A percentile compares a stretch with the other conserved stretches of the same genome.
Evolutionary conservation across 2,888 invertebrate species (phyloP).

Genomic region (Podotricha telesiphe): DNA sequence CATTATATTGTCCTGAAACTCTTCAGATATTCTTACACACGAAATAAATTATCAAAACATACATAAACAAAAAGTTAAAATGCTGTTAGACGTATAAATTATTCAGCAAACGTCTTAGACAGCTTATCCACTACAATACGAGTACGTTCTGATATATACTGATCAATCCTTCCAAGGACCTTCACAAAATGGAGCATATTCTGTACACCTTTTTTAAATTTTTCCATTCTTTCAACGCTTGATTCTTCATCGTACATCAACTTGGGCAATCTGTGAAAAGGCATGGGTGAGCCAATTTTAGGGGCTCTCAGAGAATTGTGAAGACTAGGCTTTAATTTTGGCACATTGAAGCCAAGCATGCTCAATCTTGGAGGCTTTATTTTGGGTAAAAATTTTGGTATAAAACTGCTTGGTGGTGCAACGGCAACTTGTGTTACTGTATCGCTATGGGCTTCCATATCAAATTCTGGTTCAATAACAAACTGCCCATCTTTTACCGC

Average conservation of each 20-base stretch:
- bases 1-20: neutral
- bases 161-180: conserved; percentile 72
- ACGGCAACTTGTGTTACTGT: conserved; percentile 58
- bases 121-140: conserved; percentile 72
- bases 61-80: neutral
- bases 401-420: conserved; percentile 65
- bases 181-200: conserved; percentile 75
- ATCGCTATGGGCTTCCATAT: conserved; percentile 63
- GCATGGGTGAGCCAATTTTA: conserved; percentile 58
- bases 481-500: conserved; percentile 69
- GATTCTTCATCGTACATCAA: conserved; percentile 61
- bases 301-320: conserved; percentile 53
- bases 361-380: conserved; percentile 59
- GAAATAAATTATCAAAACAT: neutral
- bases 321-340: conserved; percentile 48
- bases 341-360: conserved; percentile 60
- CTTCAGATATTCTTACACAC: neutral
- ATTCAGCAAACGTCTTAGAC: conserved; percentile 67
- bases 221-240: conserved; percentile 72
- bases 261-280: conserved; percentile 44
- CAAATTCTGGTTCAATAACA: conserved; percentile 57
- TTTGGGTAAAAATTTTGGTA: conserved; percentile 57
- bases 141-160: conserved; percentile 72
- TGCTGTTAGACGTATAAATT: neutral
- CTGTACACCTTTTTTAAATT: conserved; percentile 73